phyloP scores from a whole-genome alignment of 2,888 invertebrate genomes.

The Parnassius orleans region DNA sequence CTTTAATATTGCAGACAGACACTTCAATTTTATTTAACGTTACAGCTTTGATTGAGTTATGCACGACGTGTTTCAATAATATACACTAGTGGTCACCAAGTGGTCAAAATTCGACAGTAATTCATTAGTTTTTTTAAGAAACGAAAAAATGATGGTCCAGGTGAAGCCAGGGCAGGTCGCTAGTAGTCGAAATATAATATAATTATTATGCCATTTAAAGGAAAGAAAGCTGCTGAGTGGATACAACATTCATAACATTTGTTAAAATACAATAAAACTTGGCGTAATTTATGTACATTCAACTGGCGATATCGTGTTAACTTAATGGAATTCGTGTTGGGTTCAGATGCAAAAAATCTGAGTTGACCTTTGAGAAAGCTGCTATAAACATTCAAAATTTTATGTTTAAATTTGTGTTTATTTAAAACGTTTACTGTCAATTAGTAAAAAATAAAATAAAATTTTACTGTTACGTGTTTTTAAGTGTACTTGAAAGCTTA shows the following conservation, averaged over 20 bases:
- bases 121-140: too few relatives aligned
- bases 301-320: conserved; percentile 1
- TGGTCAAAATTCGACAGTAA: too few relatives aligned
- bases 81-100: too few relatives aligned
- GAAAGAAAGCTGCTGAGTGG: conserved; percentile 36
- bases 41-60: too few relatives aligned
- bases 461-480: too few relatives aligned
- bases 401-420: not conserved
- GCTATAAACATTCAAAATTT: conserved; percentile 10
- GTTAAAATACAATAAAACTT: conserved; percentile 28
- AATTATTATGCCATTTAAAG: conserved; percentile 28
- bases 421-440: not conserved
- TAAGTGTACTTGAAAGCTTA: too few relatives aligned
- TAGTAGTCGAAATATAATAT: conserved; percentile 30
- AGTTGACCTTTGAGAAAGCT: conserved; percentile 39
- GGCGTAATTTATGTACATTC: conserved; percentile 31
- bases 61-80: too few relatives aligned
- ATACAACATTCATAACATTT: conserved; percentile 26
- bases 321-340: conserved; percentile 29
- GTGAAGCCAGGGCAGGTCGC: too few relatives aligned
- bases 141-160: too few relatives aligned
- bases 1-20: too few relatives aligned
- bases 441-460: not conserved
- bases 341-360: conserved; percentile 27
- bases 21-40: too few relatives aligned